These are phyloP conservation scores for Chloropsis cyanopogon DNA, from an alignment of 2,113 vertebrate species.

Conservation along the genomic window DNA sequence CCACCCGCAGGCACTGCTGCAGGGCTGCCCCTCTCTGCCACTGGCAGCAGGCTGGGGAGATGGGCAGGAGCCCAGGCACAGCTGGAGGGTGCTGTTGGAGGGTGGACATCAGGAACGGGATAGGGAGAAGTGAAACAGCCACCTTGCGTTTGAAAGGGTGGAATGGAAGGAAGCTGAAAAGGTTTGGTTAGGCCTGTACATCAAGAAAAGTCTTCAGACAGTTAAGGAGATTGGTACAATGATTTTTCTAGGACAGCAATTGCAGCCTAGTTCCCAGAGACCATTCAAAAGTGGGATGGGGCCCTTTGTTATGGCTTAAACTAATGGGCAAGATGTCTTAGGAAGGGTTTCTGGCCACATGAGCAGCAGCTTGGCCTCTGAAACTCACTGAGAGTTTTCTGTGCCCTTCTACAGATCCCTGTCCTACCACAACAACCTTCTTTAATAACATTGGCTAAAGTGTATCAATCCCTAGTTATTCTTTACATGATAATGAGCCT, in stretches of 20 bases:
- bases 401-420: neutral
- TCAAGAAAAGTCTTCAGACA: neutral
- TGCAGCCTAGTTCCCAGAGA: neutral
- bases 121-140: neutral
- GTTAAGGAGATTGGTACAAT: neutral
- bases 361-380: neutral
- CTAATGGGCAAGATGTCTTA: rapidly evolving
- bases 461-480: neutral
- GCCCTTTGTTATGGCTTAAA: rapidly evolving
- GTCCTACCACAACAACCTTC: neutral
- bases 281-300: neutral
- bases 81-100: rapidly evolving
- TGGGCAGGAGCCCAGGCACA: too few relatives aligned
- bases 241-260: neutral
- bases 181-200: neutral
- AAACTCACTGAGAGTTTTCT: neutral
- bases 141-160: neutral
- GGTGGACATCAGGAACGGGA: rapidly evolving
- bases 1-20: neutral
- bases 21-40: rapidly evolving
- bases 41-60: neutral
- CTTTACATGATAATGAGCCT: neutral
- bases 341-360: neutral
- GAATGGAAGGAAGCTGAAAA: neutral
- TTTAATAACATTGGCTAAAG: neutral